Conservation (phyloP, 2,888 invertebrate genomes). For the Gastracanthus pulcherrimus region DNA sequence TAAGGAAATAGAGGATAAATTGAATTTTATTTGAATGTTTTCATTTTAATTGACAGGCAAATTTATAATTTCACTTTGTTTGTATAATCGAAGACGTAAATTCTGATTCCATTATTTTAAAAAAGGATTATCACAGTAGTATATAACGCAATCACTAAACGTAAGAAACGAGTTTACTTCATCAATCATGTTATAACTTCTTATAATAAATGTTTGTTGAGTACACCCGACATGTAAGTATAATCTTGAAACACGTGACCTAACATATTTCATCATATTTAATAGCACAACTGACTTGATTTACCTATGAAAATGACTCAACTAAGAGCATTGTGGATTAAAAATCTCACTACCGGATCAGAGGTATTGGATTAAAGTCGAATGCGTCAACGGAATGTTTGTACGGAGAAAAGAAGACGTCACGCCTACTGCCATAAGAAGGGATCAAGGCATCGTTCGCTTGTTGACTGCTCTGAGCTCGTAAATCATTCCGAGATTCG, state of each 20-base stretch:
- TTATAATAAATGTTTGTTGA: too few species aligned
- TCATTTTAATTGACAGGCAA: not conserved
- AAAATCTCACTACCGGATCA: not conserved
- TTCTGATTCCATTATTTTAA: too few species aligned
- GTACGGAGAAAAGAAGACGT: conserved; percentile 32
- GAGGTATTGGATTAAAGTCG: conserved; percentile 8
- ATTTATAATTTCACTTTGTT: not conserved
- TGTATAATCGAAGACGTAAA: too few species aligned
- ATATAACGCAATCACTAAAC: too few species aligned
- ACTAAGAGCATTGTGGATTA: not conserved
- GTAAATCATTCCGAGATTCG: conserved; percentile 34
- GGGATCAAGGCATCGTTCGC: conserved; percentile 12
- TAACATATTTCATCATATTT: not conserved
- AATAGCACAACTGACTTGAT: not conserved
- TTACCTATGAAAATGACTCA: not conserved
- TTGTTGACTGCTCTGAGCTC: not conserved
- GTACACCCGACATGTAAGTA: too few species aligned
- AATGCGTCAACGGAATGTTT: conserved; percentile 34
- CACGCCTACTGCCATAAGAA: conserved; percentile 35
- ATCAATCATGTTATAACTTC: too few species aligned
- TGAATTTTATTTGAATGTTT: not conserved
- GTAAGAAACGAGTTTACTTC: too few species aligned
- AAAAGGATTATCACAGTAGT: too few species aligned
- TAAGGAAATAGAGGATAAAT: too few species aligned
- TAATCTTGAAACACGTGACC: not conserved